phyloP scores from a whole-genome alignment of 2,113 vertebrate genomes.

The Oreochromis niloticus region DNA sequence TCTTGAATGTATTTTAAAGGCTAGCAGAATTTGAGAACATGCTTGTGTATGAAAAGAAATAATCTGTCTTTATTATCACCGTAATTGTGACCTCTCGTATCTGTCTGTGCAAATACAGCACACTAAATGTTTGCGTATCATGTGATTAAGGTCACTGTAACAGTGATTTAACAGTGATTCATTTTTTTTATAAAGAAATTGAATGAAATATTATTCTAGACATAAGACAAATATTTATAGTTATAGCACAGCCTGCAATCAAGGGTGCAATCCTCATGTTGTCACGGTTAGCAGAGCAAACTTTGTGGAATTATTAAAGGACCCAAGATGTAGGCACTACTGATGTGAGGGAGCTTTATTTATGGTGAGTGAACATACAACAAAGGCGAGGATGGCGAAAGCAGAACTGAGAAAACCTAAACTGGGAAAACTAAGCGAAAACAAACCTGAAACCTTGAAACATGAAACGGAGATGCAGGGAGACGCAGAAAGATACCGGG shows the following conservation, averaged over 20 bases:
- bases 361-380: background rate
- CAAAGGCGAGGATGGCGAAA: background rate
- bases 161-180: background rate
- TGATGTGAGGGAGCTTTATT: background rate
- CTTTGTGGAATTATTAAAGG: background rate
- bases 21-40: background rate
- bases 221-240: background rate
- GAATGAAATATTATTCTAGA: background rate
- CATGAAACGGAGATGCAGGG: background rate
- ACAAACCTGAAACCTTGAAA: background rate
- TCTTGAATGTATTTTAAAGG: background rate
- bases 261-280: background rate
- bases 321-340: background rate
- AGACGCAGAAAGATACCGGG: too few species aligned
- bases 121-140: background rate
- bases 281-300: background rate
- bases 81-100: background rate
- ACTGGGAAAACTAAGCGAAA: background rate
- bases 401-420: background rate
- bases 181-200: background rate
- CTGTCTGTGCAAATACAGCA: background rate
- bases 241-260: background rate
- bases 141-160: background rate
- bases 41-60: background rate
- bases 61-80: background rate